Evolutionary conservation across 2,113 vertebrate genomes (phyloP), one percentile per base, ranked within the genome.

Genomic region (Xenotilapia leptura): DNA sequence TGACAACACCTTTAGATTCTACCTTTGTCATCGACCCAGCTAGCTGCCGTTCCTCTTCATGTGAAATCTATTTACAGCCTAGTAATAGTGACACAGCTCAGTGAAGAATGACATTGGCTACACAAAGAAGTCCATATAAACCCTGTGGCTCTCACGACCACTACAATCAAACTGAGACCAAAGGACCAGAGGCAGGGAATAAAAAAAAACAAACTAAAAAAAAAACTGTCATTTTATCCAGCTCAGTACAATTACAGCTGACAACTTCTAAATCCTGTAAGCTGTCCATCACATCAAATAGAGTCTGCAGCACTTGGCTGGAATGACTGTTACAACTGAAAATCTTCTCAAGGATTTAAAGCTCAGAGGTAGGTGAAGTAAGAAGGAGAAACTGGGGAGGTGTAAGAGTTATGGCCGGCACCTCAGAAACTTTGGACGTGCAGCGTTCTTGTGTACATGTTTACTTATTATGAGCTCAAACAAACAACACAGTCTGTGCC

Each of bases 221-320:
- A 56, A 62, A 62, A 33, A 0, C 17, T 85, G 79, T 56, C 85
- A 91, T 91, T 93, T 84, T 89, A 85, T 93, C 88, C 88, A 68
- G 47, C 92, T 87, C 84, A 65, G 84, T 90, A 87, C 90, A 93
- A 92, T 94, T 92, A 93, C 75, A 93, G 79, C 51, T 77, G 60
- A 92, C 88, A 83, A 58, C 79, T 90, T 40, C 55, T 84, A 86
- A 91, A 93, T 90, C 81, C 86, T 83, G 58, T 85, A 88, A 93
- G 83, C 84, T 89, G 85, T 86, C 87, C 82, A 75, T 83, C 86
- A 89, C 79, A 88, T 90, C 85, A 86, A 83, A 89, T 86, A 28
- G 84, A 86, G 83, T 90, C 85, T 85, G 80, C 60, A 45, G 86
- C 83, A 85, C 77, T 80, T 90, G 83, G 84, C 86, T 92, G 60